Evolutionary conservation across 2,113 vertebrate genomes (phyloP), one percentile per base, ranked within the genome.

Genomic region (Syngnathus floridae): DNA sequence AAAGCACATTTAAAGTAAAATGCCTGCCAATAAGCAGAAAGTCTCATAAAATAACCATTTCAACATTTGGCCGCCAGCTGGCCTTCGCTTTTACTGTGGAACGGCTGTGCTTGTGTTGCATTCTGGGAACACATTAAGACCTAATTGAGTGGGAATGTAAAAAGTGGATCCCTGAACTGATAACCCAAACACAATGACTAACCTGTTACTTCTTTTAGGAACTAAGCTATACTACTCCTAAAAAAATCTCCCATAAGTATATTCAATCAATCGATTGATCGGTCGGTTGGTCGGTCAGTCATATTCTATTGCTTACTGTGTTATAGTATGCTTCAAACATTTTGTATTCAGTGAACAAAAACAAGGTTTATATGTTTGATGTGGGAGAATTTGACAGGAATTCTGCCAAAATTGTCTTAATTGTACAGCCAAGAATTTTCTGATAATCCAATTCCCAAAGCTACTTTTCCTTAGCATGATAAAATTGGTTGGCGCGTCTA

Each of bases 11-110:
- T 56, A 1, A 35, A 35, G 14, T 56, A 6, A 56, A 56, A 56
- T 35, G 54, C 2, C 14, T 56, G 26, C 54, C 54, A 56, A 16
- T 35, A 26, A 22, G 54, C 54, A 16, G 14, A 35, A 6, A 56
- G 6, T 35, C 54, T 56, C 13, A 56, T 56, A 56, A 56, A 56
- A 35, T 56, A 35, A 56, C 35, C 26, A 56, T 56, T 56, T 56
- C 51, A 54, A 54, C 54, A 35, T 56, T 56, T 56, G 54, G 54
- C 54, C 31, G 54, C 54, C 54, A 56, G 54, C 54, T 35, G 54
- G 26, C 54, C 26, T 35, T 16, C 5, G 26, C 5, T 56, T 51
- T 35, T 56, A 56, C 54, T 56, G 12, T 35, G 22, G 52, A 8
- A 55, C 22, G 31, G 12, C 12, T 55, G 52, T 5, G 26, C 54